Conservation (phyloP, 2,113 vertebrate genomes). For the Xenus cinereus region DNA sequence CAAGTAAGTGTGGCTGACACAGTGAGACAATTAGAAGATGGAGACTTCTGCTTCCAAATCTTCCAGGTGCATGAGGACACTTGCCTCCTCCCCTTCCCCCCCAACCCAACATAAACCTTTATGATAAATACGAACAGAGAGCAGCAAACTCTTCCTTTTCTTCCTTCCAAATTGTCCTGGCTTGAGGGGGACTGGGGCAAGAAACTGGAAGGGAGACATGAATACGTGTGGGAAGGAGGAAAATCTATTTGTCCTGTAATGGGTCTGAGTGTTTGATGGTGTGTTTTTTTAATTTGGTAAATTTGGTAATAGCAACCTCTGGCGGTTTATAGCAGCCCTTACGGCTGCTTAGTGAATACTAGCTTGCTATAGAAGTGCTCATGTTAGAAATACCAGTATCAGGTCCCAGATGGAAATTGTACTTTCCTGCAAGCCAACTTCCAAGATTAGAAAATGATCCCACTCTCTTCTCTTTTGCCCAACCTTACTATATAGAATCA, state of each 20-base stretch:
- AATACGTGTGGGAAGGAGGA: background rate
- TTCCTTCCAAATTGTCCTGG: background rate
- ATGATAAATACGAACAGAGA: background rate
- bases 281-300: background rate
- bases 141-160: background rate
- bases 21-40: background rate
- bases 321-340: background rate
- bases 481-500: background rate
- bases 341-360: background rate
- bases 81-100: background rate
- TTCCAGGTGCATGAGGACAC: background rate
- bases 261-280: background rate
- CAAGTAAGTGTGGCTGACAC: background rate
- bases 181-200: background rate
- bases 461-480: background rate
- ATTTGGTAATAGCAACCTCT: constrained; percentile 34
- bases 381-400: background rate
- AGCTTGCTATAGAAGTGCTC: background rate
- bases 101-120: background rate
- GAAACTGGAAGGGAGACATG: background rate
- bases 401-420: background rate
- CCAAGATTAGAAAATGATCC: background rate
- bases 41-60: background rate
- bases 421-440: background rate
- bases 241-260: background rate